Evolutionary conservation across 2,113 vertebrate species (phyloP).

Genomic region (Trochalopteron elliotii): DNA sequence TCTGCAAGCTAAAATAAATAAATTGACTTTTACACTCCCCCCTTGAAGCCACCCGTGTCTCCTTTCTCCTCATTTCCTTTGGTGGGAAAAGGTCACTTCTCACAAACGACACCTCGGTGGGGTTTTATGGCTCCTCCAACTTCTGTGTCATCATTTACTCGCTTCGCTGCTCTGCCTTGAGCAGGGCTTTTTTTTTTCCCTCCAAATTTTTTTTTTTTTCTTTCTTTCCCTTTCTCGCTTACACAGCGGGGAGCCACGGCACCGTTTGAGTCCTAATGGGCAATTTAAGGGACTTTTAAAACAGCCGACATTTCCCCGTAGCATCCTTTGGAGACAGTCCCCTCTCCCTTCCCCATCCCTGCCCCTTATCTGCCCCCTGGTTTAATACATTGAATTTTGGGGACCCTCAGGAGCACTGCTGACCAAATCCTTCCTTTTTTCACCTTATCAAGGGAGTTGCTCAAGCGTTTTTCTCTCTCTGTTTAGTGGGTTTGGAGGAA

Average conservation of each 20-base stretch:
- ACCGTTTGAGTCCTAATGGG: not conserved
- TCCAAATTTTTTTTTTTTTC: not conserved
- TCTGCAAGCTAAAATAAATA: conserved; percentile 26
- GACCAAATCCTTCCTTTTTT: not conserved
- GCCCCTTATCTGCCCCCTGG: not conserved
- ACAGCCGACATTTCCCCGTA: not conserved
- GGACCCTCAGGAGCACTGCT: not conserved
- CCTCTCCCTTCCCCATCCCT: not conserved
- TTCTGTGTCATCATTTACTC: conserved; percentile 42
- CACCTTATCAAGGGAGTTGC: fast-evolving
- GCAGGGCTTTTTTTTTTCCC: not conserved
- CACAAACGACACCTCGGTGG: conserved; percentile 34
- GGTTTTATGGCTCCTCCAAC: conserved; percentile 49
- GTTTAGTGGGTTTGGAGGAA: not conserved
- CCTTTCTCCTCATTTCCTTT: not conserved
- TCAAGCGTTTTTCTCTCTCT: not conserved
- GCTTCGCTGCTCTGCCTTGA: not conserved
- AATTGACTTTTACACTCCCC: not conserved
- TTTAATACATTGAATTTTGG: not conserved
- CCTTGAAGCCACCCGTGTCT: not conserved
- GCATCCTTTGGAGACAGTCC: not conserved
- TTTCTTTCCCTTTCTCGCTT: not conserved
- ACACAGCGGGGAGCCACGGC: not conserved
- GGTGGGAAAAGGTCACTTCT: conserved; percentile 61
- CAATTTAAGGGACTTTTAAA: not conserved